Percentiles rank a stretch among this genome's conserved stretches.
Conservation (phyloP, 2,888 invertebrate species). For the Orchestes rusci region DNA sequence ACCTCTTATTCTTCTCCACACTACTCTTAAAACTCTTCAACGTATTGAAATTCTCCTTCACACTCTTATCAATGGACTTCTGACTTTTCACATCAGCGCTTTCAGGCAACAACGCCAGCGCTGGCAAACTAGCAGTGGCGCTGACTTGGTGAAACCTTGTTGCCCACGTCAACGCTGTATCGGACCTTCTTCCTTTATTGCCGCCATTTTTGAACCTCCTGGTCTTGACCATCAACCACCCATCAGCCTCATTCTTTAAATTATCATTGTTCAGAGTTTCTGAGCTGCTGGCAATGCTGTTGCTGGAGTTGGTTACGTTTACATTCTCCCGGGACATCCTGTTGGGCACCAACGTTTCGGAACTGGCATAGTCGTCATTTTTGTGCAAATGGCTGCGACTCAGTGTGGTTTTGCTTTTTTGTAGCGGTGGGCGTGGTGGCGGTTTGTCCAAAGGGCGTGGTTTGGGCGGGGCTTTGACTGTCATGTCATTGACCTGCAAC, state of each 20-base stretch:
- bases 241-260: constrained; percentile 51
- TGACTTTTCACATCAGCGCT: constrained; percentile 28
- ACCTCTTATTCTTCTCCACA: too few species aligned
- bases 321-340: constrained; percentile 26
- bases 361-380: constrained; percentile 37
- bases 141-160: constrained; percentile 76
- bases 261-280: constrained; percentile 53
- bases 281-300: constrained; percentile 48
- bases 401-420: constrained; percentile 34
- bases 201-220: constrained; percentile 49
- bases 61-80: constrained; percentile 38
- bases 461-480: too few species aligned
- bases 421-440: too few species aligned
- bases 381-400: constrained; percentile 32
- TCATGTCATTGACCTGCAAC: too few species aligned
- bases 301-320: constrained; percentile 35
- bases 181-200: constrained; percentile 37
- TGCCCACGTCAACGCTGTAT: constrained; percentile 51
- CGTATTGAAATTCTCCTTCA: constrained; percentile 40
- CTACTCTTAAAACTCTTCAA: constrained; percentile 35
- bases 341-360: constrained; percentile 34
- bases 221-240: constrained; percentile 86
- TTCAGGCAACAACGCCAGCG: constrained; percentile 50
- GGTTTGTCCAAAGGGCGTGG: too few species aligned
- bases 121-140: constrained; percentile 74